Evolutionary conservation across 2,113 vertebrate genomes (phyloP).

Genomic region (Orycteropus afer): DNA sequence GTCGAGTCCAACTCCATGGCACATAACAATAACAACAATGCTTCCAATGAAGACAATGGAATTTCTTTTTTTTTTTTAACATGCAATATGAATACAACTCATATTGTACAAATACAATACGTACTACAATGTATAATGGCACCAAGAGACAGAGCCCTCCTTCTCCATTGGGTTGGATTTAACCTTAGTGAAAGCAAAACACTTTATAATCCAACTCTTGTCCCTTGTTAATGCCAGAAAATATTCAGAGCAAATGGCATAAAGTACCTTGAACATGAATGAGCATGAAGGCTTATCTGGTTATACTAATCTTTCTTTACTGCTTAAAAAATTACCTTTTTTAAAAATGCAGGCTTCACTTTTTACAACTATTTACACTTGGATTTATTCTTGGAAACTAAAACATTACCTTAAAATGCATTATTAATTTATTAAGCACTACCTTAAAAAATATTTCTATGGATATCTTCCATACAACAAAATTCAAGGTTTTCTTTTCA

Average conservation of each 20-base stretch:
- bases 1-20: too few species aligned
- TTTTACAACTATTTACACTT: not conserved
- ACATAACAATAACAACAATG: too few species aligned
- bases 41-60: not conserved
- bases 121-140: not conserved
- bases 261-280: slow-evolving; percentile 10
- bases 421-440: not conserved
- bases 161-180: not conserved
- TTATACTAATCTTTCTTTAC: not conserved
- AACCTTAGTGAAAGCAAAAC: not conserved
- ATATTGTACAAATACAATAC: too few species aligned
- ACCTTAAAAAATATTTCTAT: not conserved
- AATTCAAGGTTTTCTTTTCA: slow-evolving; percentile 31
- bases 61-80: not conserved
- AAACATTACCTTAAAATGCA: slow-evolving; percentile 25
- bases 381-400: slow-evolving; percentile 35
- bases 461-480: not conserved
- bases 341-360: not conserved
- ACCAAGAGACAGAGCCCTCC: not conserved
- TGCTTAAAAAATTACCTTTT: not conserved
- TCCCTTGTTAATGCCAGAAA: not conserved
- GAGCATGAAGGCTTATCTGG: not conserved
- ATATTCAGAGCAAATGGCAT: not conserved
- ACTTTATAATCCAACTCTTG: not conserved
- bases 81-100: not conserved